Evolutionary conservation across 2,113 vertebrate genomes (phyloP), one percentile per base, ranked within the genome.

Genomic region (Lagopus muta): DNA sequence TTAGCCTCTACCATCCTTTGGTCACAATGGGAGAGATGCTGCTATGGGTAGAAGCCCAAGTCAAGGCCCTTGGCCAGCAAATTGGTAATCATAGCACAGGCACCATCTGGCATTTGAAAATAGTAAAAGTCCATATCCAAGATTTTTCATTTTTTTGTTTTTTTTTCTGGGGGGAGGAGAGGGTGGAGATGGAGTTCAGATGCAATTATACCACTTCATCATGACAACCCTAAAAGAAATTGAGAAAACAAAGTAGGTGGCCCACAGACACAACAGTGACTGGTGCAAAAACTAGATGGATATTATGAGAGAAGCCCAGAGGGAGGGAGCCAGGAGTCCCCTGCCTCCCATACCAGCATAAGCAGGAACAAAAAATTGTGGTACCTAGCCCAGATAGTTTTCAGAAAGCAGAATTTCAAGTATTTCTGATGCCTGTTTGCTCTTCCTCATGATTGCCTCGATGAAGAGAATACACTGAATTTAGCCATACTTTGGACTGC

Each of bases 161-260:
- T 48, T 48, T 32, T 17, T 4, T 1, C 0, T 1, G 1, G 12
- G 38, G 7, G 6, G 18, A 3, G 18, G 7, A 19, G 15, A 32
- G 12, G 34, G n/a, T 48, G 43, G 69, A 71, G 6, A 19, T 58
- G 2, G 19, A 57, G 42, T 70, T 89, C 50, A 85, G 17, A 64
- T 83, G 19, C 69, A 66, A 70, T 79, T 43, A 57, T 75, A 75
- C n/a, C 1, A 34, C 54, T 61, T 57, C 28, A 45, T 74, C 47
- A 65, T 86, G 45, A 40, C 75, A 89, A 77, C 47, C 66, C 17
- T 74, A 8, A 71, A 84, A 86, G 3, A 9, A 84, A n/a, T 40
- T 18, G 25, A 32, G 2, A 54, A 72, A 75, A 73, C 27, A 72
- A 88, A 74, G 27, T 13, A 64, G 57, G 19, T 82, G 27, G 13